phyloP scores from a whole-genome alignment of 1,140 invertebrate genomes.

The Copidosoma floridanum region DNA sequence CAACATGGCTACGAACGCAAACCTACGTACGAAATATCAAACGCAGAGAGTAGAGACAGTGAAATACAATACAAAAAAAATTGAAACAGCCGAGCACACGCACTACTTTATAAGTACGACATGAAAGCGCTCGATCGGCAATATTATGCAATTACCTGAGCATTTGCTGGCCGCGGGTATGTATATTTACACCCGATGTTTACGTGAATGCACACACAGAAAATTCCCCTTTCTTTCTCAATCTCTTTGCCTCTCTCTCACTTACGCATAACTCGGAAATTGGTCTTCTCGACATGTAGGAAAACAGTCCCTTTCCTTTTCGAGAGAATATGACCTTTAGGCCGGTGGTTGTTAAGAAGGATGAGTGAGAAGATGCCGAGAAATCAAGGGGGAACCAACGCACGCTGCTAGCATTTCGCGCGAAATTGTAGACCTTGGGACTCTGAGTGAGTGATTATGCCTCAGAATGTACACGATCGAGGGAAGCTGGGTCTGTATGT shows the following conservation, averaged over 20 bases:
- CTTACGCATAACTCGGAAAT: constrained; percentile 5
- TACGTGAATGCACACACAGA: constrained; percentile 7
- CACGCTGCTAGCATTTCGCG: neutral
- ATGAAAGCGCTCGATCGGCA: constrained; percentile 35
- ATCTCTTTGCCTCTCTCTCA: neutral
- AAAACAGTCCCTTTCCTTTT: too few species aligned
- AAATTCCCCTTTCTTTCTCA: neutral
- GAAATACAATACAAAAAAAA: too few species aligned
- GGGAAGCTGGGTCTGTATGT: too few species aligned
- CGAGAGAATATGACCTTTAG: too few species aligned
- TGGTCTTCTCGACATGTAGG: neutral
- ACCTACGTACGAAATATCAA: too few species aligned
- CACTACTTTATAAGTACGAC: too few species aligned
- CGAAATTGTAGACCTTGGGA: neutral
- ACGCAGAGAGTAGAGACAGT: too few species aligned
- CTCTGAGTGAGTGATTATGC: constrained; percentile 3
- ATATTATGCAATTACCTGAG: constrained; percentile 43
- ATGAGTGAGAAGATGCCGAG: neutral
- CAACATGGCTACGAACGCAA: too few species aligned
- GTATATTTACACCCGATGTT: neutral
- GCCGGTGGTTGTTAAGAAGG: too few species aligned
- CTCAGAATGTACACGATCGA: neutral
- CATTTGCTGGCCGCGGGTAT: neutral
- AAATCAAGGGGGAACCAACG: too few species aligned
- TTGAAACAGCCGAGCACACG: constrained; percentile 4